Evolutionary conservation across 2,888 invertebrate genomes (phyloP), one percentile per base, ranked within the genome.

Genomic region (Troides aeacus): DNA sequence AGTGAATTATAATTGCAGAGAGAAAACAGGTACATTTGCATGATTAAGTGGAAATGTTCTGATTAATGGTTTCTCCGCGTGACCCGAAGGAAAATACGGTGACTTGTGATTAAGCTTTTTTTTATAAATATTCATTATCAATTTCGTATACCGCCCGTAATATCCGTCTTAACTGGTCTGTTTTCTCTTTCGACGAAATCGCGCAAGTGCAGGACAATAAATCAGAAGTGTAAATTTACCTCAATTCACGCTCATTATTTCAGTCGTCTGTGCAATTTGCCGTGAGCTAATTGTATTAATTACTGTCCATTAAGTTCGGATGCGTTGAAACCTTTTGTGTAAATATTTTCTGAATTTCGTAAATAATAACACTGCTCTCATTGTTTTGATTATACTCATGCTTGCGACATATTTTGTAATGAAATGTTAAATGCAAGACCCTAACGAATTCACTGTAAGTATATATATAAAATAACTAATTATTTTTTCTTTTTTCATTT

Each of bases 141-240:
- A 89, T 91, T 88, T 89, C 84, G 85, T 87, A 82, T 86, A 86
- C 83, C 84, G 88, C 84, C 83, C 87, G 88, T 87, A 88, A 90
- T 89, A 89, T 85, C 85, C 84, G 83, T 81, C 81, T 71, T 83
- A 87, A 89, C 90, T 90, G 90, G 91, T 89, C 89, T 81, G 91
- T 90, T 92, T 92, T 92, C 91, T 91, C 92, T 92, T 92, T 92
- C 91, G 87, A 76, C 90, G 92, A 91, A 92, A 88, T 88, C 87
- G 83, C 82, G 83, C 89, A 88, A 88, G 89, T 87, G 87, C 87
- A 85, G 82, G 85, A 90, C 89, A 91, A 92, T 92, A 92, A 92
- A 92, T 92, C 92, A 92, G 87, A 89, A 89, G 92, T 91, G 92
- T 89, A 91, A 91, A 92, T 91, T 87, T 86, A 87, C 85, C 88